A percentile compares a stretch with the other conserved stretches of the same genome.
These are phyloP conservation scores for Melipona quadrifasciata DNA, from an alignment of 1,140 invertebrate species.

Conservation along the genomic window DNA sequence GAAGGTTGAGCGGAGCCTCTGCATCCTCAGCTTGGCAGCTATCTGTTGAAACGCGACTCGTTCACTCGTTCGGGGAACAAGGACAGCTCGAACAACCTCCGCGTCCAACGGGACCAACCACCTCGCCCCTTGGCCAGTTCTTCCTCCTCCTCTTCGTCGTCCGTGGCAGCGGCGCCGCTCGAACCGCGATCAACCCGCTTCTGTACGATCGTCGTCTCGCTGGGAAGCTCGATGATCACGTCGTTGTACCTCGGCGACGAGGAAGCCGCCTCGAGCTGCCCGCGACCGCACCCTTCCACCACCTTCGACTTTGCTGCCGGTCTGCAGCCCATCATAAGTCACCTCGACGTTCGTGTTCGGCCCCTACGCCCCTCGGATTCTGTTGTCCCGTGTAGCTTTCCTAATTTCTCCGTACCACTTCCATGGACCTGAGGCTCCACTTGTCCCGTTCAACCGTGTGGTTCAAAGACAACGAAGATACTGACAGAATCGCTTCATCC, in stretches of 20 bases:
- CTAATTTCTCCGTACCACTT: background rate
- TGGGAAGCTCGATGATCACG: constrained; percentile 51
- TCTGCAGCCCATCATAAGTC: constrained; percentile 77
- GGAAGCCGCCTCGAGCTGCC: constrained; percentile 56
- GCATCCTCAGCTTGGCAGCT: constrained; percentile 83
- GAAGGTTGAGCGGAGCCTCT: constrained; percentile 91
- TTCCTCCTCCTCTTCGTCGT: constrained; percentile 61
- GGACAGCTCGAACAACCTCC: background rate
- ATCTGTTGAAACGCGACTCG: constrained; percentile 47
- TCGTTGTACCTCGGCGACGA: constrained; percentile 52
- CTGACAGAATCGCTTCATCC: no score
- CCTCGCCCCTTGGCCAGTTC: constrained; percentile 32
- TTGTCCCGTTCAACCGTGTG: background rate
- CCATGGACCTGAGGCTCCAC: no score
- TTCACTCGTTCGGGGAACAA: background rate
- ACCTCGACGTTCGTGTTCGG: constrained; percentile 49
- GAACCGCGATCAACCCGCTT: constrained; percentile 31
- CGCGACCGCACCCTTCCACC: constrained; percentile 69
- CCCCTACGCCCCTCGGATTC: background rate
- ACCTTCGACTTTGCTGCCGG: constrained; percentile 69
- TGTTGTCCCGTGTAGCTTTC: background rate
- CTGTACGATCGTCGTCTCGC: constrained; percentile 48
- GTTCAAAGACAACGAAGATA: background rate
- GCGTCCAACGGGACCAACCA: background rate
- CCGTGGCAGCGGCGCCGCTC: background rate